Base-by-base conservation (phyloP, 2,888 invertebrate species). In the Plebejus anna region DNA sequence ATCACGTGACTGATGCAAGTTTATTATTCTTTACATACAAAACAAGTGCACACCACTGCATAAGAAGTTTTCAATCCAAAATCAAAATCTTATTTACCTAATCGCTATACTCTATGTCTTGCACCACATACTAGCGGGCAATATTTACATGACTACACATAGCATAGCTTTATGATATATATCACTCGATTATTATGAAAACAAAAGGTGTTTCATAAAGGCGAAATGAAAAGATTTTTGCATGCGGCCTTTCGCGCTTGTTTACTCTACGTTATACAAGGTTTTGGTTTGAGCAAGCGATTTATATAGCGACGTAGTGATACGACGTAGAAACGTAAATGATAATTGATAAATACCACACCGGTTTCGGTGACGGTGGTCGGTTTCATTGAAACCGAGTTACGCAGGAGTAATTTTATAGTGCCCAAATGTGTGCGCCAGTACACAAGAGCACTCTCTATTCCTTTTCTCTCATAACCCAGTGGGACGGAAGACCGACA, bases 141-240 rank as follows among this genome's bases (percentile, higher is more conserved):
- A 73, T 73, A 72, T 51, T 72, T 51, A 32, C 51, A 55, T 16
- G 32, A 13, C 55, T 42, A 72, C 72, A 72, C 22, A 72, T 72
- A 72, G 28, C 47, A 73, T 55, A 73, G 55, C 73, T 55, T 32
- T 51, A 73, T 73, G 32, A 55, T 73, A 73, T 73, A 55, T 73
- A 55, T 73, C 16, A 73, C 73, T 51, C 32, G 73, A 73, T 73
- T 73, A 73, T 73, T n/a, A 42, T 38, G 70, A 71, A 73, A 73
- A 73, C 73, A 73, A 73, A 72, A 73, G 73, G 55, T 32, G 73
- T 73, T 73, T 16, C 72, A 73, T 73, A 55, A 55, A 73, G 55
- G 6, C 55, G 16, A 73, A 73, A 73, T 73, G 73, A 73, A 73
- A 73, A 73, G 73, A 73, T 51, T 71, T 71, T 71, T 55, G 28